Base-by-base conservation (phyloP, 1,140 invertebrate genomes). In the Lucilia cuprina region DNA sequence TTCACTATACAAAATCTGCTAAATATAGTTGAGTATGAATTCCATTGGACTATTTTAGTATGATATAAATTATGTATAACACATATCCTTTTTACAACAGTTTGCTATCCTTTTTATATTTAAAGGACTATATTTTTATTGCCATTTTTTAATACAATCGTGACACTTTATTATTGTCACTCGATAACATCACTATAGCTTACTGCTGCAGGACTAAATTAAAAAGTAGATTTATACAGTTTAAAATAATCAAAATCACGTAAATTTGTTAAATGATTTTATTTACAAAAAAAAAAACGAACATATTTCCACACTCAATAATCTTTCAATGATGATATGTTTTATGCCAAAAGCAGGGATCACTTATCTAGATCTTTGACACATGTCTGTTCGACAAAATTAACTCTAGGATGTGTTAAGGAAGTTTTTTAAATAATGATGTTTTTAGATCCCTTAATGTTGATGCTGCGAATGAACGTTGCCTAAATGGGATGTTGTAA, bases 361-460 rank as follows among this genome's bases (percentile, higher is more conserved):
- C 60, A 5, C 50, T 84, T 84, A 84, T 84, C 83, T 80, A 84
- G 83, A 84, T 84, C 41, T 74, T 19, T 82, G 83, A 84, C 83
- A 82, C 70, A 74, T 84, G 83, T 84, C 78, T 78, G 50, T 70
- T 21, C 10, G 19, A 70, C 21, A 70, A 70, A 70, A 70, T 70
- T 21, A 70, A 70, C 65, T 70, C 19, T 21, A 21, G n/a, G n/a
- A 70, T 70, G 19, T 21, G 65, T 70, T 70, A 70, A 70, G 65
- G 65, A 70, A 70, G 65, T 70, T 70, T 41, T 60, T 70, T 25
- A 70, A 70, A 70, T 70, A 70, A 70, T 70, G 65, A 70, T 70
- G 65, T 49, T 80, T 41, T 41, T 8, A 5, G 41, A 5, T 55
- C 17, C 41, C 41, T 3, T 41, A 5, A 0, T 41, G 7, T 41